A percentile compares a stretch with the other conserved stretches of the same genome.
These are phyloP conservation scores for Andrena marginata DNA, from an alignment of 2,888 invertebrate genomes.

Conservation along the genomic window DNA sequence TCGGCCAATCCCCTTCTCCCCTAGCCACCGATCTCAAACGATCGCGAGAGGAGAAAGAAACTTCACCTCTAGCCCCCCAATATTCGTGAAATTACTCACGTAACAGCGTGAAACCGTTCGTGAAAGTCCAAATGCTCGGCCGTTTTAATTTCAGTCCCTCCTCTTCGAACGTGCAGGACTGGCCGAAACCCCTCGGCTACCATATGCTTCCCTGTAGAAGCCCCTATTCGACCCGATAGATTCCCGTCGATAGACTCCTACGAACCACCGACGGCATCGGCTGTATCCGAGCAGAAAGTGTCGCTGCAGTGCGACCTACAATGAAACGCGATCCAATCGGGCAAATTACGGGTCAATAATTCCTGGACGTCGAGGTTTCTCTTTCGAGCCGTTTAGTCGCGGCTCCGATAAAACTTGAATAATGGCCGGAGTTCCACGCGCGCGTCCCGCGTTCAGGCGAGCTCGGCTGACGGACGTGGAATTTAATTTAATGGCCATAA, in stretches of 20 bases:
- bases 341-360: slow-evolving; percentile 25
- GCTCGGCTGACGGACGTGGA: slow-evolving; percentile 67
- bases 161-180: not conserved
- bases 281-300: not conserved
- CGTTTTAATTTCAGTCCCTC: not conserved
- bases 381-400: slow-evolving; percentile 28
- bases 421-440: slow-evolving; percentile 28
- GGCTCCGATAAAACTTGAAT: slow-evolving; percentile 53
- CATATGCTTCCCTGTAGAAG: not conserved
- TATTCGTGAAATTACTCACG: slow-evolving; percentile 39
- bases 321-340: slow-evolving; percentile 11
- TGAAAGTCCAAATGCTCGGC: slow-evolving; percentile 45
- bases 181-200: slow-evolving; percentile 8
- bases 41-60: not conserved
- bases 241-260: not conserved
- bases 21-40: too few relatives aligned
- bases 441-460: slow-evolving; percentile 46
- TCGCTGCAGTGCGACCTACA: not conserved
- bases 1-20: not conserved
- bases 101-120: slow-evolving; percentile 40
- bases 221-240: not conserved
- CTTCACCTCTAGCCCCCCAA: not conserved
- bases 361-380: slow-evolving; percentile 35
- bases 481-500: slow-evolving; percentile 76
- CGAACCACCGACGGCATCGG: not conserved